Percentiles rank a stretch among this genome's conserved stretches.
Conservation (phyloP, 2,888 invertebrate genomes). For the Nudaria mundana region DNA sequence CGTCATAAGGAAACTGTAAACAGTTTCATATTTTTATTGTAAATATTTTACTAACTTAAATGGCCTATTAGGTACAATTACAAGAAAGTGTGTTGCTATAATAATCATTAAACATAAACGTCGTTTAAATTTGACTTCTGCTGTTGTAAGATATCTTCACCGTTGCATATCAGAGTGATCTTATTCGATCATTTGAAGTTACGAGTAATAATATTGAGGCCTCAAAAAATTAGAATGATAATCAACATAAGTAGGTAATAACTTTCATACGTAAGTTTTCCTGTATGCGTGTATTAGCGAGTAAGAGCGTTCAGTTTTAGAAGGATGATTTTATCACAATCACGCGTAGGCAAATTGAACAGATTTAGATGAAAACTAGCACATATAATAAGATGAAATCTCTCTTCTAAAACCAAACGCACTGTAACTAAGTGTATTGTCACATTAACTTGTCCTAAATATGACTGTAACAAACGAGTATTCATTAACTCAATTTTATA, state of each 20-base stretch:
- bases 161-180: constrained; percentile 46
- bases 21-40: constrained; percentile 73
- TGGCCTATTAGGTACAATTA: constrained; percentile 73
- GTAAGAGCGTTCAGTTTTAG: constrained; percentile 35
- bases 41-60: constrained; percentile 75
- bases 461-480: constrained; percentile 56
- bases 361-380: too few relatives aligned
- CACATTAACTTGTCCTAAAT: constrained; percentile 54
- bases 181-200: constrained; percentile 17
- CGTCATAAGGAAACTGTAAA: constrained; percentile 69
- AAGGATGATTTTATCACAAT: too few relatives aligned
- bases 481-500: constrained; percentile 46
- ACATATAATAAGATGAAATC: too few relatives aligned
- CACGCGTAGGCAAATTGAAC: too few relatives aligned
- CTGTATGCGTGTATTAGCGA: too few relatives aligned
- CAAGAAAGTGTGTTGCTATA: constrained; percentile 71
- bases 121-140: constrained; percentile 65
- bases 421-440: constrained; percentile 35
- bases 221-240: constrained; percentile 23
- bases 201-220: constrained; percentile 12
- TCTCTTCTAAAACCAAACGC: too few relatives aligned
- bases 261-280: constrained; percentile 45
- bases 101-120: constrained; percentile 41
- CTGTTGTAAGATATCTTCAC: constrained; percentile 39
- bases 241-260: too few relatives aligned